Evolutionary conservation across 2,888 invertebrate species (phyloP).

Genomic region (Campaea margaritaria): DNA sequence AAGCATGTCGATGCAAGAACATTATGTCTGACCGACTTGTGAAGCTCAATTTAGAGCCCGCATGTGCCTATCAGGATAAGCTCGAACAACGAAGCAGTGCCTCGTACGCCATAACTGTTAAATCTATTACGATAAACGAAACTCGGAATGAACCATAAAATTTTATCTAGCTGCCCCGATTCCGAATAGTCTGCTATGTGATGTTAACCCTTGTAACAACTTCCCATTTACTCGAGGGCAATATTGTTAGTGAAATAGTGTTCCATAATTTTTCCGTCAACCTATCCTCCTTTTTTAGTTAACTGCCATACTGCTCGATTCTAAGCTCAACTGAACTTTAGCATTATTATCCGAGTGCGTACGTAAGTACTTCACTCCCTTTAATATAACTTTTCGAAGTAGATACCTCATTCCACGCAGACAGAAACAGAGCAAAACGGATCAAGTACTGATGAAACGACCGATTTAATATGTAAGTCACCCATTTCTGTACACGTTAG

Average conservation of each 20-base stretch:
- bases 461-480: slow-evolving; percentile 40
- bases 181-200: slow-evolving; percentile 46
- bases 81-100: slow-evolving; percentile 54
- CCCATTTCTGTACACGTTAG: slow-evolving; percentile 39
- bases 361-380: slow-evolving; percentile 27
- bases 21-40: slow-evolving; percentile 68
- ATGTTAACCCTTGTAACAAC: slow-evolving; percentile 48
- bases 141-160: slow-evolving; percentile 56
- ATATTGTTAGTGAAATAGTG: not conserved
- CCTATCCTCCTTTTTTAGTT: not conserved
- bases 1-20: slow-evolving; percentile 78
- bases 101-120: slow-evolving; percentile 53
- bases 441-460: slow-evolving; percentile 42
- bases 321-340: slow-evolving; percentile 1
- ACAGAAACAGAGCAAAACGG: slow-evolving; percentile 38
- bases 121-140: slow-evolving; percentile 58
- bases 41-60: slow-evolving; percentile 76
- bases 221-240: slow-evolving; percentile 35
- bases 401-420: slow-evolving; percentile 22
- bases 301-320: not conserved
- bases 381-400: slow-evolving; percentile 35
- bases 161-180: slow-evolving; percentile 55
- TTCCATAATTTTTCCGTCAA: not conserved
- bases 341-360: slow-evolving; percentile 23
- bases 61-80: slow-evolving; percentile 64